Base-by-base conservation (phyloP, 1,140 invertebrate species). In the Drosophila yakuba region DNA sequence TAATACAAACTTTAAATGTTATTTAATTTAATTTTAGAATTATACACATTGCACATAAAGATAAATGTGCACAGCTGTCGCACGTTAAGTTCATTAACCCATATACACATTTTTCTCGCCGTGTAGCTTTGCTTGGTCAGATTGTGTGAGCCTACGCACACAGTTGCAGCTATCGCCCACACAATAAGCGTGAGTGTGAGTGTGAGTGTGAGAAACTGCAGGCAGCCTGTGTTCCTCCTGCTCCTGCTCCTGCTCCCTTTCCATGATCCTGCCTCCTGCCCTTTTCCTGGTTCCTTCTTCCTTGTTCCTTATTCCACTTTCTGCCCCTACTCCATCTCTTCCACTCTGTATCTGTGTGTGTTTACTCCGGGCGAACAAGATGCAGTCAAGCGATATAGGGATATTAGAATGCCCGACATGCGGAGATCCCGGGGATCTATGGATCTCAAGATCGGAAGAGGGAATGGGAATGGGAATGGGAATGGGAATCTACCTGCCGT, bases 141-240 rank as follows among this genome's bases (percentile, higher is more conserved):
- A 89, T 83, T 89, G 75, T 88, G 57, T 48, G 57, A 50, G 54
- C 38, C 62, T 52, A 47, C 52, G 20, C 43, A 23, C 60, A 58
- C 41, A 66, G 50, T 61, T 36, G 62, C 60, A 28, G 54, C 50
- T 50, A 61, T 64, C 75, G 60, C 84, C 75, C 80, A 89, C 84
- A 89, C 68, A 81, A 74, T 77, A 69, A 32, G 52, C 56, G 32
- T 52, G 57, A 78, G 25, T 20, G 20, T 20, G 57, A 78, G 25
- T 20, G 20, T 20, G 74, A 84, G 83, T 88, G 84, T 89, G 84
- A 84, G 83, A 88, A 89, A 83, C 78, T 85, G 71, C 72, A 76
- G 66, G 71, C 69, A 66, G 74, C 11, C 79, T 12, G 68, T 48
- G 67, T 44, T 56, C 28, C 17, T 58, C 14, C 56, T 20, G 61